Evolutionary conservation across 2,888 invertebrate genomes (phyloP).

Genomic region (Eumerus sabulonum): DNA sequence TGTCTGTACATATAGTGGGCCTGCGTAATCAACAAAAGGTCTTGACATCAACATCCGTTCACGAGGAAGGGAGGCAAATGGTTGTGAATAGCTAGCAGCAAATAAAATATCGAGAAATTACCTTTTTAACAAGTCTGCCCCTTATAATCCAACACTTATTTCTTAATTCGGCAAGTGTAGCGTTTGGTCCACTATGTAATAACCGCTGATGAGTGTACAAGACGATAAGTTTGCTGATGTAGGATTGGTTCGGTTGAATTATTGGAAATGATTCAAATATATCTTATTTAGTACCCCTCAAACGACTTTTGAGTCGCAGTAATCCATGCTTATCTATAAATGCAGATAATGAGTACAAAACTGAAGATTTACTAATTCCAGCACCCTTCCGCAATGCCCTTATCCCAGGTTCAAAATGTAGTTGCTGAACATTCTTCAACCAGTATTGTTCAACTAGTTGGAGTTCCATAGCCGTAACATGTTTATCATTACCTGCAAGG

Average conservation of each 20-base stretch:
- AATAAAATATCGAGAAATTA: slow-evolving; percentile 4
- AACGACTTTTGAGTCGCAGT: slow-evolving; percentile 10
- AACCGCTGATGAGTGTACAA: slow-evolving; percentile 2
- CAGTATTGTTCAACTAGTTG: slow-evolving; percentile 7
- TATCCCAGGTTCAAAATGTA: neutral
- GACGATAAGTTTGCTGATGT: slow-evolving; percentile 2
- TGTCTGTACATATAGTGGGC: slow-evolving; percentile 7
- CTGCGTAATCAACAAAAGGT: slow-evolving; percentile 31
- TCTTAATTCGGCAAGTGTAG: slow-evolving; percentile 8
- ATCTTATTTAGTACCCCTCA: slow-evolving; percentile 3
- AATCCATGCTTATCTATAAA: slow-evolving; percentile 2
- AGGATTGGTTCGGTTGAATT: slow-evolving; percentile 4
- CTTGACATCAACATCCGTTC: slow-evolving; percentile 18
- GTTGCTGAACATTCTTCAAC: slow-evolving; percentile 1
- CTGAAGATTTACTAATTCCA: neutral
- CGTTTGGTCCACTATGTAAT: slow-evolving; percentile 18
- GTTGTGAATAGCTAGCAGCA: slow-evolving; percentile 13
- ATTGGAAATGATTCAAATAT: slow-evolving; percentile 9
- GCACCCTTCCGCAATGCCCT: neutral
- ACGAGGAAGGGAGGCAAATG: slow-evolving; percentile 20
- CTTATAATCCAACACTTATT: slow-evolving; percentile 25
- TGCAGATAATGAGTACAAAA: slow-evolving; percentile 1
- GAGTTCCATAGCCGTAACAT: neutral
- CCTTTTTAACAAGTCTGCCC: slow-evolving; percentile 14
- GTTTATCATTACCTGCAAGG: neutral